These are phyloP conservation scores for Apus apus DNA, from an alignment of 2,113 vertebrate species.

Conservation along the genomic window DNA sequence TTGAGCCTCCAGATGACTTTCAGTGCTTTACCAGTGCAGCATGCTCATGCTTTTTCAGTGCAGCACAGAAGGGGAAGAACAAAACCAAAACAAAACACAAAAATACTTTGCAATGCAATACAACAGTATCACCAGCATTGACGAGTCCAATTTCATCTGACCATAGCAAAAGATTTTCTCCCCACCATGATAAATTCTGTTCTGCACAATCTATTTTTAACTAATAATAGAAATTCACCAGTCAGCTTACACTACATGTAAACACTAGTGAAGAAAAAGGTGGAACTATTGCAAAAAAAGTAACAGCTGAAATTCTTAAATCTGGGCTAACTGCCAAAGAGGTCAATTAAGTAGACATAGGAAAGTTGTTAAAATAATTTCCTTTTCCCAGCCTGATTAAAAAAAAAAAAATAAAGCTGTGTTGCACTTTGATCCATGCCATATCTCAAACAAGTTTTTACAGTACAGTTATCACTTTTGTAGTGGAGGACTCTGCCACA, in stretches of 20 bases:
- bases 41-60: not conserved
- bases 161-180: not conserved
- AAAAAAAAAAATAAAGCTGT: not conserved
- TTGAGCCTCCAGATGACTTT: not conserved
- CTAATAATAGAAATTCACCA: not conserved
- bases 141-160: not conserved
- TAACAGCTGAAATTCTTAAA: conserved; percentile 17
- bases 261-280: not conserved
- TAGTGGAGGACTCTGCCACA: not conserved
- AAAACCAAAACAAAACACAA: not conserved
- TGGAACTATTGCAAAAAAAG: conserved; percentile 2
- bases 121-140: not conserved
- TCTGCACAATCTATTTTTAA: conserved; percentile 1
- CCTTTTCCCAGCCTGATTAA: not conserved
- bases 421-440: not conserved
- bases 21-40: not conserved
- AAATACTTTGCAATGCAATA: not conserved
- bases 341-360: not conserved
- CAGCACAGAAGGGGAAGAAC: not conserved
- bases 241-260: not conserved
- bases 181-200: not conserved
- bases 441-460: not conserved
- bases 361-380: not conserved
- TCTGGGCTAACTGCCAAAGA: conserved; percentile 4
- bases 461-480: not conserved